Base-by-base conservation (phyloP, 1,140 invertebrate genomes). In the Drosophila kanapiae region DNA sequence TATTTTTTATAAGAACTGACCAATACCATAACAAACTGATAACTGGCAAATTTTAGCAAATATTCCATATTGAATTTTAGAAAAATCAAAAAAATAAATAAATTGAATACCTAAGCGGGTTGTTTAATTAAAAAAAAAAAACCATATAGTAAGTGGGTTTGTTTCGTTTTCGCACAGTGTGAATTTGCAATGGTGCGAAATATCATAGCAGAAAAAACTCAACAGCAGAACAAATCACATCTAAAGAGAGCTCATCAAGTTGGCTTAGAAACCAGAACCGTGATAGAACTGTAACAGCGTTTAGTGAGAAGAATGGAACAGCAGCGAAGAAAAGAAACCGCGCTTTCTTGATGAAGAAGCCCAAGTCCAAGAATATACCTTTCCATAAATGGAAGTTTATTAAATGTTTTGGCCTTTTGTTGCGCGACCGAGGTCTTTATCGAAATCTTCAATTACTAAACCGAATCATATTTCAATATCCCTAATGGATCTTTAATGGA, bases 391-490 rank as follows among this genome's bases (percentile, higher is more conserved):
- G 4, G 9, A 9, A 57, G 5, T 23, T n/a, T 23, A 9, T 18
- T 14, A 4, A 31, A 64, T 61, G 37, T 29, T 31, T 23, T 23
- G 23, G 23, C 23, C 23, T 23, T 23, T 23, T 23, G 37, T 16
- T 23, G 5, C 40, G n/a, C 9, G 10, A 11, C 23, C 27, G 1
- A 11, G 33, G 13, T 16, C 35, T n/a, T 60, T 35, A 64, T 64
- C 62, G 23, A 27, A 65, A 35, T 62, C 62, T 65, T n/a, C 29
- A 65, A 27, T 43, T 67, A 67, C 60, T 56, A 27, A 16, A 37
- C 64, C 45, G 51, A 72, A 72, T 72, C 69, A 72, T 49, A 72
- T 72, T 72, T 54, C 67, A 71, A 72, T 74, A 51, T 59, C 68
- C 68, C 27, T 74, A 74, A 74, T 74, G 69, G 70, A 72, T 45